Evolutionary conservation across 2,888 invertebrate species (phyloP), one percentile per base, ranked within the genome.

Genomic region (Dione vanillae): DNA sequence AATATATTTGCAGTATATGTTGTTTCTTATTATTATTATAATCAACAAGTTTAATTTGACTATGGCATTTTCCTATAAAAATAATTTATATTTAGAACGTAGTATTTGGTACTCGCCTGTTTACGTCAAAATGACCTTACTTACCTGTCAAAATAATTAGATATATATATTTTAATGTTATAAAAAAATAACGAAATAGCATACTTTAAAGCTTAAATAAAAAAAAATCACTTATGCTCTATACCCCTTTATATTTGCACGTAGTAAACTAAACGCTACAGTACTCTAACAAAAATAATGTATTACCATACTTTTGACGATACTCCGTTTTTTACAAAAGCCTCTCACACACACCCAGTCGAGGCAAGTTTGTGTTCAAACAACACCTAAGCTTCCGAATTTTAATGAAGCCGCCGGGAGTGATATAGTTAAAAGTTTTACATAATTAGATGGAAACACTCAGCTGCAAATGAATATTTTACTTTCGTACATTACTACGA

Each of bases 391-490:
- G 69, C 70, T 72, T 72, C 69, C 84, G 82, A 85, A 86, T 88
- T 86, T 86, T 87, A 88, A 89, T 85, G 86, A 88, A 85, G 83
- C 85, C 80, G 80, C 83, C 79, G 80, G 79, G 80, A 80, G 80
- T 79, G 82, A 78, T 83, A 87, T 86, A 87, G 88, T 88, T 88
- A 87, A 87, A 88, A 88, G 82, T 88, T 73, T 69, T 47, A 56
- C 69, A 56, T 64, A 69, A 69, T 72, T 72, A 43, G 59, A 19
- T 61, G 37, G 51, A 40, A 56, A 52, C 58, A 43, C 56, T 41
- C 40, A 37, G 35, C 19, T 59, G 61, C 47, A 66, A 69, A 69
- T 64, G 72, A 69, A 52, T 69, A 69, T 65, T 59, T 19, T 65
- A 56, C 16, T 54, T 65, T 41, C 7, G 20, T 20, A 54, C 37